Evolutionary conservation across 2,888 invertebrate species (phyloP), one percentile per base, ranked within the genome.

Genomic region (Melieria omissa): DNA sequence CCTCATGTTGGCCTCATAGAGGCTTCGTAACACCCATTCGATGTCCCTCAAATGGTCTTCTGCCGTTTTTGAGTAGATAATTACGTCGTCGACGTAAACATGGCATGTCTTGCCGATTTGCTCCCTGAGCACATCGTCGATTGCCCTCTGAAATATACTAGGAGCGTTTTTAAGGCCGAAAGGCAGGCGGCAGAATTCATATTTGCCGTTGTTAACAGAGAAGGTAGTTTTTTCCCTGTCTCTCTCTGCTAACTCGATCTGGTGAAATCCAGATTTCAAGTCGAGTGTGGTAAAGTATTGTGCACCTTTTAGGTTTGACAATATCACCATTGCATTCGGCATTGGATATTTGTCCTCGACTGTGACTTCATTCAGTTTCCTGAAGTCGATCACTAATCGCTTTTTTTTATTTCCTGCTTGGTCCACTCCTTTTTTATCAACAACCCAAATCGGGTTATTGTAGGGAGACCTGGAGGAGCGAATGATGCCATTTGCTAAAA

Each of bases 61-160:
- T 52, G 64, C 52, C 9, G 12, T 64, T 52, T 52, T 64, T 41
- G 70, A 70, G 49, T 63, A 71, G 16, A 71, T 57, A 8, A 66
- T 71, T 16, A 65, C 49, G 41, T 70, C 70, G 42, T 70, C 63
- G 9, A 73, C 63, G 44, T 70, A 70, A 29, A 72, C 66, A 16
- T 72, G 58, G 60, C 64, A 74, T 58, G 5, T 60, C 62, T 72
- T 72, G 8, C 71, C 69, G 8, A 74, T 74, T 14, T 63, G 14
- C 12, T 74, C 67, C 12, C 72, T 62, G 5, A 74, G 29, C 0
- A 72, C 14, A 9, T 65, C 49, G 42, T 65, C 54, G 8, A 54
- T 65, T 29, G 54, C 42, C 41, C 54, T 54, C 12, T 65, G 65
- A 9, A 65, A 65, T 44, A 54, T 54, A 16, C 41, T 49, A 29